These are phyloP conservation scores for Zaprionus africanus DNA, from an alignment of 1,140 invertebrate species.

Conservation along the genomic window DNA sequence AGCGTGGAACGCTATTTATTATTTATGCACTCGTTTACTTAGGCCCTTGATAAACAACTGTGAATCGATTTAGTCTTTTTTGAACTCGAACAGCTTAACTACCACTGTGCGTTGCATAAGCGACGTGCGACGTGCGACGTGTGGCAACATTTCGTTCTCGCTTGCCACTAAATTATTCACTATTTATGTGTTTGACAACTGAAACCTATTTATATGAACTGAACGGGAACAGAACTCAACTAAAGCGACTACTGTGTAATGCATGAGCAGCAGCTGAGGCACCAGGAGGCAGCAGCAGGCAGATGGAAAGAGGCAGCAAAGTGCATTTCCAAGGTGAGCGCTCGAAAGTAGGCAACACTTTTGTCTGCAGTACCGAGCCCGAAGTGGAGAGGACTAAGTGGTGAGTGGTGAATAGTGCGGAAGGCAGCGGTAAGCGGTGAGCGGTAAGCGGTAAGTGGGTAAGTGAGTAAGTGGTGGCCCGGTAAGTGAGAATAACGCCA, in stretches of 20 bases:
- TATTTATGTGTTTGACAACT: background rate
- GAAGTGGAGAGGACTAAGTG: background rate
- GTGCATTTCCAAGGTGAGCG: conserved; percentile 3
- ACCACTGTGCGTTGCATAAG: background rate
- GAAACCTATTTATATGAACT: conserved; percentile 1
- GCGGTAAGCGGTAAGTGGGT: background rate
- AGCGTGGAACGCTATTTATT: background rate
- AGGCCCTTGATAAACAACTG: background rate
- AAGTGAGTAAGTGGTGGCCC: conserved; percentile 13
- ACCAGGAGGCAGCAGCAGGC: background rate
- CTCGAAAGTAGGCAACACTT: conserved; percentile 14
- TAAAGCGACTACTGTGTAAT: background rate
- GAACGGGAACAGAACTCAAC: background rate
- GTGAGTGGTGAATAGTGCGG: background rate
- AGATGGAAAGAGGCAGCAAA: background rate
- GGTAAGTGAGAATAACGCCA: conserved; percentile 1
- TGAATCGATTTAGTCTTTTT: conserved; percentile 5
- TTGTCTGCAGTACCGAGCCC: background rate
- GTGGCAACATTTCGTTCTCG: background rate
- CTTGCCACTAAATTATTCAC: background rate
- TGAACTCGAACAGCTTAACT: background rate
- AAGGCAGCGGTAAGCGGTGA: background rate
- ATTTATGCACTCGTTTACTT: conserved; percentile 9
- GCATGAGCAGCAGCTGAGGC: background rate
- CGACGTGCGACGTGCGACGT: background rate